A percentile compares a stretch with the other conserved stretches of the same genome.
These are phyloP conservation scores for Eupristina koningsbergeri DNA, from an alignment of 1,140 invertebrate genomes.

Conservation along the genomic window DNA sequence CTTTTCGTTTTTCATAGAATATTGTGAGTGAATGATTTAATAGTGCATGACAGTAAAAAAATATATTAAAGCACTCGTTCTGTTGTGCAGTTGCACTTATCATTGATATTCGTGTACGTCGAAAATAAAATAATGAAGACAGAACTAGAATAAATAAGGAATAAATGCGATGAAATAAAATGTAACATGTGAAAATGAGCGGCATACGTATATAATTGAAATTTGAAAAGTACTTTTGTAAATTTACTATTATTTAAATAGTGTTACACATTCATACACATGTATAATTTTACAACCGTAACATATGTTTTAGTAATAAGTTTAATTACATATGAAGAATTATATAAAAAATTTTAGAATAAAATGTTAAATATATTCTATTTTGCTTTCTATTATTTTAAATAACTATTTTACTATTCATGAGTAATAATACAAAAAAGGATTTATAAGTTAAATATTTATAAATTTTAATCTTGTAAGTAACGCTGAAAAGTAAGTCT, in stretches of 20 bases:
- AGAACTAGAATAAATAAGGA: neutral
- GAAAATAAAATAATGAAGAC: conserved; percentile 23
- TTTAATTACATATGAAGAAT: too few species aligned
- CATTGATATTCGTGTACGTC: neutral
- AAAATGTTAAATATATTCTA: too few species aligned
- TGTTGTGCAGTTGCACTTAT: neutral
- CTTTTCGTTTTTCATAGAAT: neutral
- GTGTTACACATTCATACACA: conserved; percentile 1
- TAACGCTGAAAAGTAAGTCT: neutral
- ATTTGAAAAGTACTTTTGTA: conserved; percentile 9
- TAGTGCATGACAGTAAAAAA: neutral
- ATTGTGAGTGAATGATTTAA: neutral
- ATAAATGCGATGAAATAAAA: neutral
- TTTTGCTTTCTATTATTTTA: too few species aligned
- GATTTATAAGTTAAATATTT: conserved; percentile 3
- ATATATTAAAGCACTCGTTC: conserved; percentile 25
- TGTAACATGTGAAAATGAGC: neutral
- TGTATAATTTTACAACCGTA: too few species aligned
- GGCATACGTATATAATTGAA: neutral
- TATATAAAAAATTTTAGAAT: too few species aligned
- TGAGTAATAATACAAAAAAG: neutral
- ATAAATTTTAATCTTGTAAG: conserved; percentile 5
- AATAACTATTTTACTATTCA: neutral
- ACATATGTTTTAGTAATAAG: too few species aligned
- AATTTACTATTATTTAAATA: neutral